These are phyloP conservation scores for Colletes collaris DNA, from an alignment of 2,888 invertebrate genomes.

Conservation along the genomic window DNA sequence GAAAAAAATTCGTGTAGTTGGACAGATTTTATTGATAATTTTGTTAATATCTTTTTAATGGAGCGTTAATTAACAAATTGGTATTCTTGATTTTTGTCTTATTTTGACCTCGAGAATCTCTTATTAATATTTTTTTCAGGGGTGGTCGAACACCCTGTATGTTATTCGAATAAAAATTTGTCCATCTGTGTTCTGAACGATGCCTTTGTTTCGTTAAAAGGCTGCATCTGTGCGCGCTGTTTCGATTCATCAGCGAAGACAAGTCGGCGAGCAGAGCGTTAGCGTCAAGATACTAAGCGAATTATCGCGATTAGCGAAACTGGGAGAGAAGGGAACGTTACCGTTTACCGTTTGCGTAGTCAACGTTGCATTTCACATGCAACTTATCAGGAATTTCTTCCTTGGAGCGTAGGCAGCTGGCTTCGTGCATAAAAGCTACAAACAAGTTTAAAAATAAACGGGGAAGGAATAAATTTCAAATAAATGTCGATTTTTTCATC, in stretches of 20 bases:
- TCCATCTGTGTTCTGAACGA: slow-evolving; percentile 22
- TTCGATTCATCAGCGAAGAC: slow-evolving; percentile 3
- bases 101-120: no score
- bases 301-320: slow-evolving; percentile 52
- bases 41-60: no score
- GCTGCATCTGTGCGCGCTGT: slow-evolving; percentile 31
- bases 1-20: no score
- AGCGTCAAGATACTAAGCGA: slow-evolving; percentile 43
- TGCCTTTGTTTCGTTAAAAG: slow-evolving; percentile 41
- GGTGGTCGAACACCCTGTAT: no score
- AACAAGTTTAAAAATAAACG: slow-evolving; percentile 1
- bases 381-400: background rate
- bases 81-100: no score
- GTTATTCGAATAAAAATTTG: no score
- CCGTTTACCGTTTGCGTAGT: slow-evolving; percentile 1
- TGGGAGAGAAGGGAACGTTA: slow-evolving; percentile 16
- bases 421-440: no score
- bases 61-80: no score
- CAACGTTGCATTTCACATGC: background rate
- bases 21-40: no score
- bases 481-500: no score
- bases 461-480: background rate
- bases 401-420: background rate
- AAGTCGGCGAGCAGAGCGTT: slow-evolving; percentile 34
- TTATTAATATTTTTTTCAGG: no score